phyloP scores from a whole-genome alignment of 2,888 invertebrate genomes.

The Harpalus rubripes region DNA sequence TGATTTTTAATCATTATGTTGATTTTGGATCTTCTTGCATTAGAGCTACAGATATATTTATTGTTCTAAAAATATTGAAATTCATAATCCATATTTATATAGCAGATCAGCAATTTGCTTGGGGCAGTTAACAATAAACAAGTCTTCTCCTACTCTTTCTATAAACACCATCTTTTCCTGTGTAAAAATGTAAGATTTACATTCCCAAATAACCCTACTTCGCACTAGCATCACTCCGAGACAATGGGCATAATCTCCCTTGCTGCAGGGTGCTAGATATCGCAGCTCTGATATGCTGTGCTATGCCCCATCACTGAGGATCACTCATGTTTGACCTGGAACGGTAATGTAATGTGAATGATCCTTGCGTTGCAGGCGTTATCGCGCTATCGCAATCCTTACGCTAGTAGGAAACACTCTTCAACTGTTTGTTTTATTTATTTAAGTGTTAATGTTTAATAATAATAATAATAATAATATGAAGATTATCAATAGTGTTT shows the following conservation, averaged over 20 bases:
- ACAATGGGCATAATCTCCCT: slow-evolving; percentile 36
- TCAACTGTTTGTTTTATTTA: background rate
- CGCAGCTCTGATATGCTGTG: slow-evolving; percentile 7
- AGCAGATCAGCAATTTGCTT: background rate
- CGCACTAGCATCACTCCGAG: slow-evolving; percentile 19
- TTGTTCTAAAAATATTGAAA: no score
- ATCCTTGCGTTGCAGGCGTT: slow-evolving; percentile 12
- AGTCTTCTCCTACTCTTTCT: background rate
- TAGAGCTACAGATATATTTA: no score
- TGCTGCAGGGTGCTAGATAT: slow-evolving; percentile 26
- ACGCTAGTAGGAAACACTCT: background rate
- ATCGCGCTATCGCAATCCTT: slow-evolving; percentile 1
- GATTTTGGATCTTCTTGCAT: no score
- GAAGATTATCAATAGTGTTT: no score
- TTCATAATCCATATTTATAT: no score
- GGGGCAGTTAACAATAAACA: background rate
- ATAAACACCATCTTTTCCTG: background rate
- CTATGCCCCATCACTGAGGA: slow-evolving; percentile 13
- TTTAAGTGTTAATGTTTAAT: no score
- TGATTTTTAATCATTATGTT: no score
- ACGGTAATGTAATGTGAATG: slow-evolving; percentile 56
- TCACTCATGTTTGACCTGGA: slow-evolving; percentile 50
- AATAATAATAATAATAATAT: no score
- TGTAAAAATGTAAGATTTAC: slow-evolving; percentile 16
- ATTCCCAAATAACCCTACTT: slow-evolving; percentile 29